Percentiles rank a stretch among this genome's conserved stretches.
Evolutionary conservation across 2,797 vertebrate genomes (phyloP).

Genomic region (Phrynocephalus vlangalii): DNA sequence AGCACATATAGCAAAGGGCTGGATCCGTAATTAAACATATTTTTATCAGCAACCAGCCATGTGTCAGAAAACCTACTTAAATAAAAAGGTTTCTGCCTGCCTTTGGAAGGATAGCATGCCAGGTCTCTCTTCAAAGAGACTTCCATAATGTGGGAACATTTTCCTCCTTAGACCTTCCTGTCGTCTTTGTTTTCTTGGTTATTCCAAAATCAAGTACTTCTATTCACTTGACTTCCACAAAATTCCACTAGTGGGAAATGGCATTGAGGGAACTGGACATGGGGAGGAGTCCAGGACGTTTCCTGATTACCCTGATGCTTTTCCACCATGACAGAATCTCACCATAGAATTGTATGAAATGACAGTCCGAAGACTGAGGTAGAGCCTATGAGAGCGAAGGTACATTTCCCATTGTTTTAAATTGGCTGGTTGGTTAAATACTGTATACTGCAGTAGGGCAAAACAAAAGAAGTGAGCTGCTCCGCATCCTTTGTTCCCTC

Average conservation of each 20-base stretch:
- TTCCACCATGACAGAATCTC: not conserved
- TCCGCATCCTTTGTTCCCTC: not conserved
- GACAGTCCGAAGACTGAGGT: not conserved
- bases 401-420: not conserved
- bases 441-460: not conserved
- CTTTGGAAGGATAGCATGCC: no score
- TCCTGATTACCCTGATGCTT: not conserved
- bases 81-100: no score
- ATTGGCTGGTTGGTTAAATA: not conserved
- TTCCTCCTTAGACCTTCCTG: no score
- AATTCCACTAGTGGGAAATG: not conserved
- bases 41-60: no score
- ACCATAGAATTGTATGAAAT: not conserved
- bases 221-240: not conserved
- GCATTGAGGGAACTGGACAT: not conserved
- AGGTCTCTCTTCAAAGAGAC: no score
- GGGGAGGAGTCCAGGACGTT: not conserved
- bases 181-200: no score
- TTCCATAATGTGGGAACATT: no score
- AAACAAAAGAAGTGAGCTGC: rapidly evolving
- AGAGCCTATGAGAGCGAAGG: not conserved
- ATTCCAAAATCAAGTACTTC: not conserved
- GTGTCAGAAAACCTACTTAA: no score
- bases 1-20: no score
- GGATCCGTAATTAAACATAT: no score